A percentile compares a stretch with the other conserved stretches of the same genome.
phyloP scores from a whole-genome alignment of 2,888 invertebrate genomes.

The Glyphotaelius pellucidus region DNA sequence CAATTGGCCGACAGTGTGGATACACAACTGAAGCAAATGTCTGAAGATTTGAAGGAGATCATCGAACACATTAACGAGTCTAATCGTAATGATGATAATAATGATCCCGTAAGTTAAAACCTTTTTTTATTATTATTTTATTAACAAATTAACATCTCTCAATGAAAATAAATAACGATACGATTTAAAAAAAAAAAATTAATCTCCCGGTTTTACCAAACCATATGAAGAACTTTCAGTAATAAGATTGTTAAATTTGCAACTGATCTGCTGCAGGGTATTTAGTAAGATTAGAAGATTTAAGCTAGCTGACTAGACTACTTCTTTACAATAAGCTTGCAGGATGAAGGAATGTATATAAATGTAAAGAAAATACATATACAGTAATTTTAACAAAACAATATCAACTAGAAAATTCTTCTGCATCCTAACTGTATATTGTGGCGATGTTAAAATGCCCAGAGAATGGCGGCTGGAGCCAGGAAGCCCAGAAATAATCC shows the following conservation, averaged over 20 bases:
- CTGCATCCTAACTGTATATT: no score
- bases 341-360: background rate
- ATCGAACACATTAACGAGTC: conserved; percentile 95
- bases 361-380: no score
- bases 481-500: no score
- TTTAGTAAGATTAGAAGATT: background rate
- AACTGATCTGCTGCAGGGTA: background rate
- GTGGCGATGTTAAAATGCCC: no score
- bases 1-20: conserved; percentile 93
- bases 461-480: no score
- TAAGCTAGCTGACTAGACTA: background rate
- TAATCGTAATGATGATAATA: conserved; percentile 88
- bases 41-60: conserved; percentile 95
- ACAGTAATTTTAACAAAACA: no score
- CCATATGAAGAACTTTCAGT: no score
- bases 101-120: conserved; percentile 85
- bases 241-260: background rate
- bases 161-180: no score
- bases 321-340: background rate
- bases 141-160: background rate
- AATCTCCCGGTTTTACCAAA: no score
- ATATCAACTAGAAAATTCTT: no score
- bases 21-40: conserved; percentile 95
- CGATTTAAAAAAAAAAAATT: no score
- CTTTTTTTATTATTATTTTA: background rate